phyloP scores from a whole-genome alignment of 2,797 vertebrate genomes.

The Tragelaphus oryx region DNA sequence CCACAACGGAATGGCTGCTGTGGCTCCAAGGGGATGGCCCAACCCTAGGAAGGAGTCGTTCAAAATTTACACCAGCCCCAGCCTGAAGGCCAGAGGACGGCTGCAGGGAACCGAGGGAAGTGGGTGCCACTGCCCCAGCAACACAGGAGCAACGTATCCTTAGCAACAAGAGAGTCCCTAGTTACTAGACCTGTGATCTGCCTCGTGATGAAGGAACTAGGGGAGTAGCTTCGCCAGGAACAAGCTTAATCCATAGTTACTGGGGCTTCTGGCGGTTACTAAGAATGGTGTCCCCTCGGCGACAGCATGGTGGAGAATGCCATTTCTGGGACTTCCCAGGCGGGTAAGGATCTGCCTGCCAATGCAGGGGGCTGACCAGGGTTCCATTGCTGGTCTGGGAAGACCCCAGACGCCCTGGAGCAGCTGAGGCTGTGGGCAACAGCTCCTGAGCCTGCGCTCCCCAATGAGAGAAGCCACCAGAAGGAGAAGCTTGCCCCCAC shows the following conservation, averaged over 20 bases:
- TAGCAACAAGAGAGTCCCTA: background rate
- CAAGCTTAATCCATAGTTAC: background rate
- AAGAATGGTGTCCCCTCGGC: background rate
- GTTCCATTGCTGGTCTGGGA: background rate
- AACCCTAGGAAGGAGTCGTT: background rate
- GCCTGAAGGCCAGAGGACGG: background rate
- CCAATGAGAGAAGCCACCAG: background rate
- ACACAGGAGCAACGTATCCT: background rate
- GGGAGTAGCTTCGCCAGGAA: background rate
- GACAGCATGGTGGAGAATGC: background rate
- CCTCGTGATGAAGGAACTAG: background rate
- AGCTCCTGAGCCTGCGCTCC: background rate
- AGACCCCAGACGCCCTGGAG: background rate
- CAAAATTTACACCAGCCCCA: background rate
- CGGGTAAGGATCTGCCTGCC: background rate
- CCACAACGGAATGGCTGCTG: background rate
- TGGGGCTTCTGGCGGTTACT: background rate
- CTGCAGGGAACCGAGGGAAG: background rate
- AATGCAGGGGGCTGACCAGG: background rate
- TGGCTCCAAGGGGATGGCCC: background rate
- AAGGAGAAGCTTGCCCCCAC: background rate
- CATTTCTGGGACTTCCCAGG: background rate
- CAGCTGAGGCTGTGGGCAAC: background rate
- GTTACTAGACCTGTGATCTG: background rate
- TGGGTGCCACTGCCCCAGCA: background rate